These are phyloP conservation scores for Crematogaster levior DNA, from an alignment of 2,888 invertebrate species.

Conservation along the genomic window DNA sequence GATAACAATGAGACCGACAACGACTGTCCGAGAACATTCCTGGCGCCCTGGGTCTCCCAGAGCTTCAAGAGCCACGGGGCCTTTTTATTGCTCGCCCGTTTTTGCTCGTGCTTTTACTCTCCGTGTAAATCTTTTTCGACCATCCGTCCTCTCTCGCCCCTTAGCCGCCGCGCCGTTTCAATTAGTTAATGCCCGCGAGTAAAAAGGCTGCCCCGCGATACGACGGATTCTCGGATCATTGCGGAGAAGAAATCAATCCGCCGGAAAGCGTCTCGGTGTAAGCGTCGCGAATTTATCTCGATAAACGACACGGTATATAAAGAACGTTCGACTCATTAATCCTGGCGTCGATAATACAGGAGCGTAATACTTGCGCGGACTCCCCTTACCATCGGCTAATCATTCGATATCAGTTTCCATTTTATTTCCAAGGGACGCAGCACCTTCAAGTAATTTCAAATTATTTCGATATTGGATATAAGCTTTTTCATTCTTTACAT, in stretches of 20 bases:
- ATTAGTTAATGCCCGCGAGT: constrained; percentile 31
- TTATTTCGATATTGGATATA: not conserved
- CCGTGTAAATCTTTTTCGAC: not conserved
- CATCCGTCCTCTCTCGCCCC: not conserved
- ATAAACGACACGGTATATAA: not conserved
- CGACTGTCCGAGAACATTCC: constrained; percentile 60
- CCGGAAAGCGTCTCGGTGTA: not conserved
- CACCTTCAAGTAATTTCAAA: constrained; percentile 19
- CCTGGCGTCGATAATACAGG: constrained; percentile 13
- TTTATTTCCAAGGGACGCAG: constrained; percentile 11
- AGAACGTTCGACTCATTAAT: constrained; percentile 1
- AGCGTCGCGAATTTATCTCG: not conserved
- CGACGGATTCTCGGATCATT: not conserved
- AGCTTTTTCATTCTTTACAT: not conserved
- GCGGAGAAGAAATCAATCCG: not conserved
- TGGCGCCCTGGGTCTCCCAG: constrained; percentile 33
- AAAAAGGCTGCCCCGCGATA: constrained; percentile 11
- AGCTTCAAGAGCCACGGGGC: not conserved
- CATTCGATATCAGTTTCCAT: constrained; percentile 10
- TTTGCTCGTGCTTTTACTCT: not conserved
- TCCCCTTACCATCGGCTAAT: constrained; percentile 33
- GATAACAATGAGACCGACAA: constrained; percentile 75
- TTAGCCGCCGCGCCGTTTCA: constrained; percentile 15
- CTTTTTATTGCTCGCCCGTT: constrained; percentile 13
- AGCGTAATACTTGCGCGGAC: not conserved